A percentile compares a stretch with the other conserved stretches of the same genome.
phyloP scores from a whole-genome alignment of 2,888 invertebrate species.

The Nemotelus nigrinus region DNA sequence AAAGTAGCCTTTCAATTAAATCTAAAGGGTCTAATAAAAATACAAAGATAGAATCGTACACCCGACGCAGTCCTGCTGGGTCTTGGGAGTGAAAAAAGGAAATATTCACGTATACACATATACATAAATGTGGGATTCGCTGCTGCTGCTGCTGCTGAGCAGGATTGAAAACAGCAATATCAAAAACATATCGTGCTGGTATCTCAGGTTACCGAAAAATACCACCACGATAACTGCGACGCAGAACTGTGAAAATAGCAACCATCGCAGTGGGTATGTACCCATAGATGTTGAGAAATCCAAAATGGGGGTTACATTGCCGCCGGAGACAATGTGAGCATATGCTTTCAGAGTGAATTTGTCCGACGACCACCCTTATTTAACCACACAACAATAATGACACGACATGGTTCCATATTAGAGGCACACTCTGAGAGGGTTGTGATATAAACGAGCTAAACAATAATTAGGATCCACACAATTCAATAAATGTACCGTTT shows the following conservation, averaged over 20 bases:
- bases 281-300: neutral
- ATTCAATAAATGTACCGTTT: conserved; percentile 8
- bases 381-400: neutral
- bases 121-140: too few relatives aligned
- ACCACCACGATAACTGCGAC: conserved; percentile 32
- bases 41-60: neutral
- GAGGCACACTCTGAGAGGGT: neutral
- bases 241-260: conserved; percentile 38
- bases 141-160: neutral
- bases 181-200: conserved; percentile 39
- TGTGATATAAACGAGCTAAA: neutral
- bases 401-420: conserved; percentile 3
- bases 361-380: conserved; percentile 1
- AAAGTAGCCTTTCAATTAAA: conserved; percentile 43
- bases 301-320: conserved; percentile 28
- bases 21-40: conserved; percentile 15
- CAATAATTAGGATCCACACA: conserved; percentile 17
- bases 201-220: conserved; percentile 40
- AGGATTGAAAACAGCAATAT: conserved; percentile 35
- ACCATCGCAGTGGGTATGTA: conserved; percentile 1
- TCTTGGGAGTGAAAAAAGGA: neutral
- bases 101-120: too few relatives aligned
- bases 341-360: conserved; percentile 31
- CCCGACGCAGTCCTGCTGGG: conserved; percentile 10
- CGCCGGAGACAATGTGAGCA: conserved; percentile 26